Percentiles rank a stretch among this genome's conserved stretches.
Conservation (phyloP, 2,113 vertebrate species). For the Nesoenas mayeri region DNA sequence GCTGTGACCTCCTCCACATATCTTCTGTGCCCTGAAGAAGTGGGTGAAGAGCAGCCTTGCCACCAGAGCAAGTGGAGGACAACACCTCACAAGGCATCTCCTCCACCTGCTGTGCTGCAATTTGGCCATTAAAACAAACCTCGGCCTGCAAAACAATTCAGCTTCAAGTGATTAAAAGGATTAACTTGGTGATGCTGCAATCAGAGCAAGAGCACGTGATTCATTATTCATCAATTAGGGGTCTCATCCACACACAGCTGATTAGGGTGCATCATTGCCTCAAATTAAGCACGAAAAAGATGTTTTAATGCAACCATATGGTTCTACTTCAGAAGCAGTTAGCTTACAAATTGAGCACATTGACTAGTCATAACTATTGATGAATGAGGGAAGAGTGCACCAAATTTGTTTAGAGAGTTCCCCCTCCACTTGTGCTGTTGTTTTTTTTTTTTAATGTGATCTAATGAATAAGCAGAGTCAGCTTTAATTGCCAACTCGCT, state of each 20-base stretch:
- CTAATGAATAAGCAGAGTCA: slow-evolving; percentile 52
- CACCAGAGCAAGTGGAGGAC: neutral
- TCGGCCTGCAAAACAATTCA: slow-evolving; percentile 24
- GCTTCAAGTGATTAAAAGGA: slow-evolving; percentile 65
- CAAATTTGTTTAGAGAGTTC: slow-evolving; percentile 46
- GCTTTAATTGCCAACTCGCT: slow-evolving; percentile 28
- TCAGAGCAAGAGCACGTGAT: slow-evolving; percentile 53
- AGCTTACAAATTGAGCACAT: slow-evolving; percentile 55
- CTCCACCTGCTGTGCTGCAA: slow-evolving; percentile 29
- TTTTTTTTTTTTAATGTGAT: slow-evolving; percentile 32
- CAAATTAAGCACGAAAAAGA: slow-evolving; percentile 75
- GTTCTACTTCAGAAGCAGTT: slow-evolving; percentile 70
- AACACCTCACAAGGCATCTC: slow-evolving; percentile 1
- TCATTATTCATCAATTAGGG: slow-evolving; percentile 60
- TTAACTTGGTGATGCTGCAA: slow-evolving; percentile 63
- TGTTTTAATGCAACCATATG: slow-evolving; percentile 73
- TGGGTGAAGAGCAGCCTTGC: neutral
- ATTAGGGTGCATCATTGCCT: slow-evolving; percentile 75
- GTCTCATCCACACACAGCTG: slow-evolving; percentile 65
- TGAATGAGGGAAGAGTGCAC: slow-evolving; percentile 45
- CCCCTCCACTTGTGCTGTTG: neutral
- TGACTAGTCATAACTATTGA: slow-evolving; percentile 20
- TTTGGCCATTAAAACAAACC: slow-evolving; percentile 13
- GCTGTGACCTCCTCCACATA: neutral
- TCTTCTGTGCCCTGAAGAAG: neutral